These are phyloP conservation scores for Tenualosa ilisha DNA, from an alignment of 2,797 vertebrate genomes.

Conservation along the genomic window DNA sequence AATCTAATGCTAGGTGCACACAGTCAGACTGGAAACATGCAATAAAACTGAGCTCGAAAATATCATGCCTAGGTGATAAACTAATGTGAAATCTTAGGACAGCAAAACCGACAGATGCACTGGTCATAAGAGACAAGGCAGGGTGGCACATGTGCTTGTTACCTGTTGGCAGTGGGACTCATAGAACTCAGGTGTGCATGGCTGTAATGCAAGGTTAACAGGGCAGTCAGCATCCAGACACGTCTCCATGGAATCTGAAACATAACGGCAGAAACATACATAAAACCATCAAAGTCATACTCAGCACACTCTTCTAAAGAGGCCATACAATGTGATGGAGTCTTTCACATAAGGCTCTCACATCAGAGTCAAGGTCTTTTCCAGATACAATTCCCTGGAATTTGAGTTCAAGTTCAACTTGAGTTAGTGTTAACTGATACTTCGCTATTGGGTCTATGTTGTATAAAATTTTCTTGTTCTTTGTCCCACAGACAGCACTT, in stretches of 20 bases:
- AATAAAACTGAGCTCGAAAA: too few species aligned
- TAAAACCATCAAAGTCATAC: not conserved
- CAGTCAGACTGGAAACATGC: too few species aligned
- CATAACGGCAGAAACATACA: conserved; percentile 30
- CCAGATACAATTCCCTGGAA: too few species aligned
- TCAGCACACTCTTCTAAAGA: not conserved
- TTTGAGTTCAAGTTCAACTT: too few species aligned
- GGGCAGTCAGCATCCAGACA: conserved; percentile 90
- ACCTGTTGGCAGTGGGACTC: conserved; percentile 80
- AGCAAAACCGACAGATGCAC: too few species aligned
- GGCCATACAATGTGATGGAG: not conserved
- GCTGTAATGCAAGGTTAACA: conserved; percentile 74
- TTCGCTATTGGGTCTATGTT: too few species aligned
- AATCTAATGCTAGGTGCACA: too few species aligned
- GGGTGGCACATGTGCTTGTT: conserved; percentile 41
- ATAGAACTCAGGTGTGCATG: conserved; percentile 86
- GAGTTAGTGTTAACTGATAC: too few species aligned
- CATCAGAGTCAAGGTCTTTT: too few species aligned
- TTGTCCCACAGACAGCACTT: not conserved
- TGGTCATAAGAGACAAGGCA: not conserved
- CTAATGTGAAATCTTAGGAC: too few species aligned
- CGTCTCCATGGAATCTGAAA: conserved; percentile 80
- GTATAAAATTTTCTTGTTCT: not conserved
- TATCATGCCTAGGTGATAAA: too few species aligned
- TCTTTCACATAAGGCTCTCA: too few species aligned